These are phyloP conservation scores for Charadrius vociferus DNA, from an alignment of 2,113 vertebrate genomes.

Conservation along the genomic window DNA sequence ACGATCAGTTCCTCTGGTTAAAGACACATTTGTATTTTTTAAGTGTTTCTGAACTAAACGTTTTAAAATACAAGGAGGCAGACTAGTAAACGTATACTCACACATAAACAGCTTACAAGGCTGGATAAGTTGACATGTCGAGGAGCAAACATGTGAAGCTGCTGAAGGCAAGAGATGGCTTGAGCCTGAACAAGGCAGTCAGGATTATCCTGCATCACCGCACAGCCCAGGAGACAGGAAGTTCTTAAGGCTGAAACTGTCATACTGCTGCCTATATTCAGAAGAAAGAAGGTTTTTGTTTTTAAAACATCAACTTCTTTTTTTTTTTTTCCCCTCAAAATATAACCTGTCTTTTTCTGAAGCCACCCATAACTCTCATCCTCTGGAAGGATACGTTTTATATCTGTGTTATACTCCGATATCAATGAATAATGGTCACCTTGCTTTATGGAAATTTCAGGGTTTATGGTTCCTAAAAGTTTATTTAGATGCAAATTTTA, in stretches of 20 bases:
- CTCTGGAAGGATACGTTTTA: background rate
- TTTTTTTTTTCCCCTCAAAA: background rate
- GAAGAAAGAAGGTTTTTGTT: background rate
- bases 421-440: background rate
- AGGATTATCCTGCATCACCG: conserved; percentile 87
- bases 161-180: conserved; percentile 91
- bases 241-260: conserved; percentile 78
- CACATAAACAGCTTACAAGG: conserved; percentile 90
- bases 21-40: background rate
- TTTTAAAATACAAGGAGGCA: background rate
- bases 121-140: conserved; percentile 86
- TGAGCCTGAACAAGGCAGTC: conserved; percentile 89
- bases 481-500: background rate
- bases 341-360: background rate
- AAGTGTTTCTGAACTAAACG: background rate
- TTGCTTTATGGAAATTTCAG: background rate
- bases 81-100: conserved; percentile 75
- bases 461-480: background rate
- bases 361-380: background rate
- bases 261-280: conserved; percentile 72
- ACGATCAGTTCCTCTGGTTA: background rate
- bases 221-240: conserved; percentile 86
- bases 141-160: conserved; percentile 96
- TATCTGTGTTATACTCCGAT: background rate
- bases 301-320: background rate